These are phyloP conservation scores for Acleris emargana DNA, from an alignment of 2,888 invertebrate species.

Conservation along the genomic window DNA sequence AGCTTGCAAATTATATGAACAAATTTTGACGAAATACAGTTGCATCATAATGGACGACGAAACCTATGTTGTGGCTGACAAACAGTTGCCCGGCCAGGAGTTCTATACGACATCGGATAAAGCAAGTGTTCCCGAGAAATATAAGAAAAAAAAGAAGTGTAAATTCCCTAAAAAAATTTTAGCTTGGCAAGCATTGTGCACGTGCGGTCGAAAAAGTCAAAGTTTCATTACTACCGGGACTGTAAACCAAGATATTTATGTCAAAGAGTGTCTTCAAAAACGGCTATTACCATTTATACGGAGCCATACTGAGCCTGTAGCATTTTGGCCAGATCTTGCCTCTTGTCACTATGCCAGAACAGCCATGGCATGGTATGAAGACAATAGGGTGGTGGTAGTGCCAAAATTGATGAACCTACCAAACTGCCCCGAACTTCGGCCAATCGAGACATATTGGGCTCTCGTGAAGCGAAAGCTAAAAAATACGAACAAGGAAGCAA, in stretches of 20 bases:
- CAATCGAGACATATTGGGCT: conserved; percentile 3
- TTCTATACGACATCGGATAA: neutral
- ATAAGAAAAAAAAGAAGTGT: neutral
- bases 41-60: conserved; percentile 1
- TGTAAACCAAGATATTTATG: too few species aligned
- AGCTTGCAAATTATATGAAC: neutral
- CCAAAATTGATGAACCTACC: too few species aligned
- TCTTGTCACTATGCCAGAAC: conserved; percentile 9
- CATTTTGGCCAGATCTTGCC: conserved; percentile 17
- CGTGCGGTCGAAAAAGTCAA: too few species aligned
- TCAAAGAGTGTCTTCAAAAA: neutral
- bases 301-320: conserved; percentile 3
- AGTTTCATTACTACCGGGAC: too few species aligned
- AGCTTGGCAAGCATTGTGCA: too few species aligned
- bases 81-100: conserved; percentile 5
- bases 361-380: too few species aligned
- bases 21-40: neutral
- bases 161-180: neutral
- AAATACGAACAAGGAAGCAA: too few species aligned
- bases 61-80: conserved; percentile 7
- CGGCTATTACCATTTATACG: conserved; percentile 6
- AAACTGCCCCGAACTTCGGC: too few species aligned
- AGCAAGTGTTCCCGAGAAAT: conserved; percentile 3
- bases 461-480: conserved; percentile 2
- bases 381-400: too few species aligned